phyloP scores from a whole-genome alignment of 1,140 invertebrate species.

The Ruditapes philippinarum region DNA sequence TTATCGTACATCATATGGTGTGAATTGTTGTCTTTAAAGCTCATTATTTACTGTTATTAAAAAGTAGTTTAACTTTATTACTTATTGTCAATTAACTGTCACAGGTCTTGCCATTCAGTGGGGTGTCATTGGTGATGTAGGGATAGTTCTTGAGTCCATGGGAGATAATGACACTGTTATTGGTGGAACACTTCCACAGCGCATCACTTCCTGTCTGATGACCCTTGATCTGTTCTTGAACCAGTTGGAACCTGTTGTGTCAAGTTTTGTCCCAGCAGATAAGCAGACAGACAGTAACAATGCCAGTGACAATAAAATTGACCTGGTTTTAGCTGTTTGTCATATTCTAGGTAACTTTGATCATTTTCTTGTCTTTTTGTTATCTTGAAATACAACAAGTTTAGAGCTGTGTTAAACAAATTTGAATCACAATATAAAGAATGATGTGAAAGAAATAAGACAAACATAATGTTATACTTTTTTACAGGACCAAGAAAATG shows the following conservation, averaged over 20 bases:
- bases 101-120: constrained; percentile 95
- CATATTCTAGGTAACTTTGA: constrained; percentile 85
- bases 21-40: too few relatives aligned
- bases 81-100: background rate
- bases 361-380: too few relatives aligned
- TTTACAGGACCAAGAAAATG: too few relatives aligned
- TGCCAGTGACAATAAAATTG: constrained; percentile 48
- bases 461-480: too few relatives aligned
- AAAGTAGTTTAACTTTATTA: background rate
- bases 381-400: too few relatives aligned
- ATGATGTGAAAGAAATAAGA: too few relatives aligned
- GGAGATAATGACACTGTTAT: constrained; percentile 96
- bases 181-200: constrained; percentile 96
- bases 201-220: constrained; percentile 95
- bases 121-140: constrained; percentile 99
- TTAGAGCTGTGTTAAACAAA: too few relatives aligned
- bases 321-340: constrained; percentile 83
- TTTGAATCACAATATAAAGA: too few relatives aligned
- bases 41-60: too few relatives aligned
- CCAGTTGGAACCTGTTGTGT: constrained; percentile 94
- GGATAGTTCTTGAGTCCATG: constrained; percentile 95
- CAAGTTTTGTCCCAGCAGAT: constrained; percentile 93
- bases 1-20: too few relatives aligned
- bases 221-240: constrained; percentile 96
- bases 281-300: constrained; percentile 87